A percentile compares a stretch with the other conserved stretches of the same genome.
Evolutionary conservation across 2,888 invertebrate genomes (phyloP).

Genomic region (Drosophila multiciliata): DNA sequence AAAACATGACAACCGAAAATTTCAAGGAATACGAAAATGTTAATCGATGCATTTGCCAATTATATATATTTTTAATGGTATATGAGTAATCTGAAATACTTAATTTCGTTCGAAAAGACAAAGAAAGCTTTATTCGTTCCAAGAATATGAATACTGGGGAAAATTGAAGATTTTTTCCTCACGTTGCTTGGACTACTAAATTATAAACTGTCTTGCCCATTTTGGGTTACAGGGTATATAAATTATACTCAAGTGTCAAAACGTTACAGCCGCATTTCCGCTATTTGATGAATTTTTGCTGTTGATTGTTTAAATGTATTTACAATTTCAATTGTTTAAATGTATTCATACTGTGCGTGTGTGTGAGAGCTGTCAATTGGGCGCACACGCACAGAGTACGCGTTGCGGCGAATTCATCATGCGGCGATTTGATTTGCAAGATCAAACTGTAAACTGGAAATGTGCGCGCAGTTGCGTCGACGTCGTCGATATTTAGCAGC

Average conservation of each 20-base stretch:
- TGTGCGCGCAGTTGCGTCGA: conserved; percentile 21
- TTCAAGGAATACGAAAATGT: not conserved
- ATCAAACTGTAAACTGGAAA: conserved; percentile 69
- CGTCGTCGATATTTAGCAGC: conserved; percentile 8
- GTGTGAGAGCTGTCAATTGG: conserved; percentile 38
- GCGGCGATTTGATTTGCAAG: conserved; percentile 22
- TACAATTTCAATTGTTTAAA: conserved; percentile 52
- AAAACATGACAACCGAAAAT: not conserved
- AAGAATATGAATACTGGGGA: conserved; percentile 10
- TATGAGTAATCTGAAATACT: not conserved
- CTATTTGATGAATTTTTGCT: conserved; percentile 50
- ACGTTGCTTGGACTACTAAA: conserved; percentile 18
- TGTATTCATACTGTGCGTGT: conserved; percentile 18
- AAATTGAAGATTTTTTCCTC: conserved; percentile 2
- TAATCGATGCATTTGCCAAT: not conserved
- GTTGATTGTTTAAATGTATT: conserved; percentile 26
- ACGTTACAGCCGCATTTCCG: conserved; percentile 50
- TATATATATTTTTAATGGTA: not conserved
- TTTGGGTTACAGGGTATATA: conserved; percentile 40
- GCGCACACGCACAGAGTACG: conserved; percentile 44
- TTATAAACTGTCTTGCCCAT: conserved; percentile 18
- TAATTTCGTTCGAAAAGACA: not conserved
- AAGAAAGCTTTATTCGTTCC: not conserved
- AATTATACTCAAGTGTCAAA: conserved; percentile 32
- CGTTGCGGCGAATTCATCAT: conserved; percentile 39